Percentiles rank a stretch among this genome's conserved stretches.
Evolutionary conservation across 2,888 invertebrate species (phyloP).

Genomic region (Syrista parreyssii): DNA sequence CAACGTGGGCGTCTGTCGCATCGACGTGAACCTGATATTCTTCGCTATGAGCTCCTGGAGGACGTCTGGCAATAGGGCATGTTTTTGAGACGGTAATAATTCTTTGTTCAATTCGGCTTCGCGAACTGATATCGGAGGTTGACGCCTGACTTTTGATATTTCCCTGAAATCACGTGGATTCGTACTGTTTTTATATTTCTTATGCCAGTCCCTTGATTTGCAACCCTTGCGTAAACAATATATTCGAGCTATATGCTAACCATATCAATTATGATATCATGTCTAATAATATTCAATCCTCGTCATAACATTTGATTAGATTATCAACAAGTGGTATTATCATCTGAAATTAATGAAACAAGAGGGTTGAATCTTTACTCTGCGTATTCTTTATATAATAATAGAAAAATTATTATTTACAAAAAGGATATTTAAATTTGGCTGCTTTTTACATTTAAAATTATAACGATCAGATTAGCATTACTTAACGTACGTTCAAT

Average conservation of each 20-base stretch:
- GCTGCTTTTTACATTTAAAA: background rate
- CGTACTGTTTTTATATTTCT: constrained; percentile 3
- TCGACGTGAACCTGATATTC: constrained; percentile 69
- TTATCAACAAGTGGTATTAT: background rate
- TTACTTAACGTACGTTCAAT: no score
- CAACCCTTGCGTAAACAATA: background rate
- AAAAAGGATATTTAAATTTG: background rate
- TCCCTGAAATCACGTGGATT: constrained; percentile 67
- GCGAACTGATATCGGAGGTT: constrained; percentile 67
- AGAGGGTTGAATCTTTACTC: background rate
- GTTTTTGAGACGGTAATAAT: constrained; percentile 72
- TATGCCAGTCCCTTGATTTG: background rate
- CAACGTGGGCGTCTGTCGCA: constrained; percentile 39
- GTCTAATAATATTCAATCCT: constrained; percentile 9
- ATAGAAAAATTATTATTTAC: background rate
- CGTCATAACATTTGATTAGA: constrained; percentile 26
- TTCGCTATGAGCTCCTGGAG: constrained; percentile 76
- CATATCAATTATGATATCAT: constrained; percentile 14
- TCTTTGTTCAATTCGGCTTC: constrained; percentile 69
- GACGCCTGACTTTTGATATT: constrained; percentile 66
- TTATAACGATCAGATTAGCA: background rate
- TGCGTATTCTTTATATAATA: background rate
- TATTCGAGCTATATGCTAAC: background rate
- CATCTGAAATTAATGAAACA: background rate
- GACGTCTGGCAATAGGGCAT: constrained; percentile 76